Percentiles rank a stretch among this genome's conserved stretches.
These are phyloP conservation scores for Pocillopora damicornis DNA, from an alignment of 64 coral and sea anemone species.

Conservation along the genomic window DNA sequence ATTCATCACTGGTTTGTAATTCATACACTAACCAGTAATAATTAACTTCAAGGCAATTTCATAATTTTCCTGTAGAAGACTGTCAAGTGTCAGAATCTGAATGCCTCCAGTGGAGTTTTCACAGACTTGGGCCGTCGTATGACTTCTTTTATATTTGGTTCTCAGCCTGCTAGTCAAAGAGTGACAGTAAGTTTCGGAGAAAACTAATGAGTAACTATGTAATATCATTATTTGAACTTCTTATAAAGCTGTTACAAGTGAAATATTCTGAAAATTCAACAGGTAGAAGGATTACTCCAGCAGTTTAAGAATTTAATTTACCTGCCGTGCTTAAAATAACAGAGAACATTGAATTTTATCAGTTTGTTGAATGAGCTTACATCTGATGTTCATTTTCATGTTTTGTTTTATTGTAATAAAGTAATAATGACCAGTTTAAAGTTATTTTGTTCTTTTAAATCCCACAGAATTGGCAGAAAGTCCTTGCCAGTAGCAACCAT, in stretches of 20 bases:
- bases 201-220: too few relatives aligned
- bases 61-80: slow-evolving; percentile 58
- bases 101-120: slow-evolving; percentile 62
- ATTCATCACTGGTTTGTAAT: background rate
- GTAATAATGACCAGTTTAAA: background rate
- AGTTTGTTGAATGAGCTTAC: too few relatives aligned
- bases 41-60: background rate
- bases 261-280: too few relatives aligned
- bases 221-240: too few relatives aligned
- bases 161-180: slow-evolving; percentile 42
- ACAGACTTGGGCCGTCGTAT: slow-evolving; percentile 79
- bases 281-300: too few relatives aligned
- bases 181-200: slow-evolving; percentile 15
- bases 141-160: slow-evolving; percentile 90
- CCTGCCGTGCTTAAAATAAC: too few relatives aligned
- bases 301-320: too few relatives aligned
- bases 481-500: slow-evolving; percentile 37
- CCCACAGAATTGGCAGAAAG: slow-evolving; percentile 39
- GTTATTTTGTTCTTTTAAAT: background rate
- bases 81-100: slow-evolving; percentile 73
- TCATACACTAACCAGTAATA: background rate
- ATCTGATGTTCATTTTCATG: too few relatives aligned
- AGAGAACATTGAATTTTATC: too few relatives aligned
- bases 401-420: too few relatives aligned
- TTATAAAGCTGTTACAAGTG: too few relatives aligned